Conservation (phyloP, 2,888 invertebrate genomes). For the Metellina segmentata region DNA sequence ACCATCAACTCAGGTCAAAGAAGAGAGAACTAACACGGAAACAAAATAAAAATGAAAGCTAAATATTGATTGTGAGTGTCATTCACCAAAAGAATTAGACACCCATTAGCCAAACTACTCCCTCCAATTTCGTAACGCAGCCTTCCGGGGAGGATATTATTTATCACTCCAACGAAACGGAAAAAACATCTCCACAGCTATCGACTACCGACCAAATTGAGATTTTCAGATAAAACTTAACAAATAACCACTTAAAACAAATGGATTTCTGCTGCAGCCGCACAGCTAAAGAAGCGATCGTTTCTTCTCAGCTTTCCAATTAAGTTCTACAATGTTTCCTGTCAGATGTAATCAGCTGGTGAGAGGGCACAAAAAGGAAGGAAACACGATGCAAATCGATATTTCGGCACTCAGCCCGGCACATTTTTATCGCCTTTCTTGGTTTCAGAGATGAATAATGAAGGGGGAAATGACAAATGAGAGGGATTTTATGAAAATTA, state of each 20-base stretch:
- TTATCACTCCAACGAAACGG: slow-evolving; percentile 6
- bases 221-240: slow-evolving; percentile 47
- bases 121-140: neutral
- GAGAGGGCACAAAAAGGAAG: neutral
- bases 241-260: slow-evolving; percentile 63
- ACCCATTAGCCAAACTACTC: slow-evolving; percentile 28
- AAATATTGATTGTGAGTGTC: neutral
- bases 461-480: slow-evolving; percentile 42
- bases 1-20: neutral
- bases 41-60: neutral
- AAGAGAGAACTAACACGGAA: neutral
- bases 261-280: slow-evolving; percentile 30
- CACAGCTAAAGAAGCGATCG: slow-evolving; percentile 10
- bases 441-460: slow-evolving; percentile 54
- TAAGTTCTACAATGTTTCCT: slow-evolving; percentile 44
- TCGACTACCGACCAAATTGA: slow-evolving; percentile 44
- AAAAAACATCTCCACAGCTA: neutral
- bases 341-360: slow-evolving; percentile 53
- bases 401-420: neutral
- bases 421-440: slow-evolving; percentile 15
- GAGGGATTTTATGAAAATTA: slow-evolving; percentile 66
- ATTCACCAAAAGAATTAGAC: slow-evolving; percentile 6
- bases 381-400: slow-evolving; percentile 23
- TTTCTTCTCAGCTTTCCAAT: slow-evolving; percentile 41
- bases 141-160: neutral